Evolutionary conservation across 2,113 vertebrate genomes (phyloP).

Genomic region (Clarias gariepinus): DNA sequence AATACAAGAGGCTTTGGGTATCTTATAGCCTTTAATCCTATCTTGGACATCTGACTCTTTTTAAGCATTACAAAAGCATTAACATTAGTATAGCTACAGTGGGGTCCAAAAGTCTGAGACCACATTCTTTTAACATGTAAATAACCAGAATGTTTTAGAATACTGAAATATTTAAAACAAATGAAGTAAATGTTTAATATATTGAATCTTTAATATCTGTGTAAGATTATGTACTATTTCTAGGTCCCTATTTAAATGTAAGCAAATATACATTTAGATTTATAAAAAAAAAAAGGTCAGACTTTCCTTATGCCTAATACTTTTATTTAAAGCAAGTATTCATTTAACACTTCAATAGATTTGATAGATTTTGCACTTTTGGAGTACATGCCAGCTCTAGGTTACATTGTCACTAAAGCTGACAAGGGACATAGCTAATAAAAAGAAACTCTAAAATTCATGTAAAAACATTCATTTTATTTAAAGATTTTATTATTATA

Average conservation of each 20-base stretch:
- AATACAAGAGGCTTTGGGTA: slow-evolving; percentile 66
- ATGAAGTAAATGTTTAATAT: not conserved
- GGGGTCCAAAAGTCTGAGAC: not conserved
- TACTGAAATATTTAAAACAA: not conserved
- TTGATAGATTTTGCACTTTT: not conserved
- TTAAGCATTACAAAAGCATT: not conserved
- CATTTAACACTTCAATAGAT: not conserved
- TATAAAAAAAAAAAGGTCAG: not conserved
- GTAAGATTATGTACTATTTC: not conserved
- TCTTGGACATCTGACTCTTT: slow-evolving; percentile 41
- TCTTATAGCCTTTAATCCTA: slow-evolving; percentile 59
- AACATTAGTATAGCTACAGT: not conserved
- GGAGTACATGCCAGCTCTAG: not conserved
- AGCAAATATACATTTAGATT: not conserved
- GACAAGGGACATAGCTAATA: not conserved
- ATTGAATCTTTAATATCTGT: not conserved
- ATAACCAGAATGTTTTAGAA: not conserved
- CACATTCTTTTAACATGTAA: not conserved
- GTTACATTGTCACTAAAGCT: not conserved
- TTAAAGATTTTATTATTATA: not conserved
- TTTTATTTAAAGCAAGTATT: not conserved
- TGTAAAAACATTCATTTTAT: not conserved
- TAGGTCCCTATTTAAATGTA: not conserved
- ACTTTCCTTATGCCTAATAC: not conserved
- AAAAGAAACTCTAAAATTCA: not conserved